phyloP scores from a whole-genome alignment of 2,113 vertebrate species.

The Empidonax traillii region DNA sequence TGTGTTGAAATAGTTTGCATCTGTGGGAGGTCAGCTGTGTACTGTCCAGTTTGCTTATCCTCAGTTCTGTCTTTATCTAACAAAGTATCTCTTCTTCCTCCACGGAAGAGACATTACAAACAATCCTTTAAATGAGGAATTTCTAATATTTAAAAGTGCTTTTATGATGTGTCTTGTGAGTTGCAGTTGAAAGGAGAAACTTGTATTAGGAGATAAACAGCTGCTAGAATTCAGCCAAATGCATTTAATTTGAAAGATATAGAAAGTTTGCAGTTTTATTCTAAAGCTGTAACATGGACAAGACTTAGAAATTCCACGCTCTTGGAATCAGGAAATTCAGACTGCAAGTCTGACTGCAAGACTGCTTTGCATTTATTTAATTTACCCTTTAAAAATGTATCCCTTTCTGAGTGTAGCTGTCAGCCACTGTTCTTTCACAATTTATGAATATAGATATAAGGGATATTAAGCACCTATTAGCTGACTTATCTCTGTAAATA shows the following conservation, averaged over 20 bases:
- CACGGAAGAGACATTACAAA: background rate
- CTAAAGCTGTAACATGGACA: background rate
- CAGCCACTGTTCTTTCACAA: background rate
- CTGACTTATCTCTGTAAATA: constrained; percentile 18
- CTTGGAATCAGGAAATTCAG: background rate
- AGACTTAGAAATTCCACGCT: background rate
- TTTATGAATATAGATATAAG: background rate
- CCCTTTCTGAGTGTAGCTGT: background rate
- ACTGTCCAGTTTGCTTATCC: background rate
- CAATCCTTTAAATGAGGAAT: background rate
- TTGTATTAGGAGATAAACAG: background rate
- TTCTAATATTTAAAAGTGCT: background rate
- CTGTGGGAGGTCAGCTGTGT: background rate
- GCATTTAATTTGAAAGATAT: background rate
- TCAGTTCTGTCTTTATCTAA: background rate
- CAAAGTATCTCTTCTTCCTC: background rate
- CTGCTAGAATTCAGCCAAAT: background rate
- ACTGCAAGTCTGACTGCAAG: background rate
- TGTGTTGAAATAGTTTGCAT: background rate
- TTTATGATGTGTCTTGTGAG: background rate
- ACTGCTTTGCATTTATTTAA: background rate
- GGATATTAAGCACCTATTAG: background rate
- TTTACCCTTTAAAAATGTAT: background rate
- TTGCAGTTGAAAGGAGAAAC: background rate
- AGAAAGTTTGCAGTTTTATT: background rate